Conservation (phyloP, 2,888 invertebrate species). For the Scaptodrosophila latifasciaeformis region DNA sequence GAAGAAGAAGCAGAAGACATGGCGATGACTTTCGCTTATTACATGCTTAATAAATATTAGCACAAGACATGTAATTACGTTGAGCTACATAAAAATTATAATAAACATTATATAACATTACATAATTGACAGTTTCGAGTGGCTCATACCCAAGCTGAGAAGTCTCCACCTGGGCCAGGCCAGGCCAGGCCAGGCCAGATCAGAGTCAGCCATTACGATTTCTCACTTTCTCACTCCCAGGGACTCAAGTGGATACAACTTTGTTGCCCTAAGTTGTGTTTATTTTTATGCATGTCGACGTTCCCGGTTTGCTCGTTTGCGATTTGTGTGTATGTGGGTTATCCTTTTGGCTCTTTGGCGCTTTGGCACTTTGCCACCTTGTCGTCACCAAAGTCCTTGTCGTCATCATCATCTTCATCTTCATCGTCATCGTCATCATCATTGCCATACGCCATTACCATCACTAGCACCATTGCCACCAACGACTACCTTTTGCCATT, state of each 20-base stretch:
- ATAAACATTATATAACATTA: slow-evolving; percentile 64
- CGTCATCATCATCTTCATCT: neutral
- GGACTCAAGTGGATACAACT: slow-evolving; percentile 22
- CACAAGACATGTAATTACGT: slow-evolving; percentile 58
- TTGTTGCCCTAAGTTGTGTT: slow-evolving; percentile 49
- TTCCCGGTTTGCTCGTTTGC: slow-evolving; percentile 6
- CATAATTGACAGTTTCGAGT: slow-evolving; percentile 65
- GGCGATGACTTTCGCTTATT: slow-evolving; percentile 40
- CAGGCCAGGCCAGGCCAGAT: neutral
- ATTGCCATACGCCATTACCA: slow-evolving; percentile 8
- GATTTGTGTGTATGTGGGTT: slow-evolving; percentile 14
- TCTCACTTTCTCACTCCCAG: no score
- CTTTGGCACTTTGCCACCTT: slow-evolving; percentile 52
- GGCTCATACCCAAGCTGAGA: no score
- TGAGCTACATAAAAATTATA: slow-evolving; percentile 55
- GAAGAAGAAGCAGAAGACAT: no score
- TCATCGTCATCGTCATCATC: slow-evolving; percentile 11
- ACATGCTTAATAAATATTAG: slow-evolving; percentile 57
- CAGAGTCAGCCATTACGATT: no score
- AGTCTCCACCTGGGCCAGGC: no score
- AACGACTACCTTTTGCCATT: no score
- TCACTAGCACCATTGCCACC: slow-evolving; percentile 20
- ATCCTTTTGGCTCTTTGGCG: slow-evolving; percentile 10
- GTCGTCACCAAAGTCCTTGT: slow-evolving; percentile 39
- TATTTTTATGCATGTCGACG: slow-evolving; percentile 52